These are phyloP conservation scores for Phoebastria nigripes DNA, from an alignment of 2,797 vertebrate species.

Conservation along the genomic window DNA sequence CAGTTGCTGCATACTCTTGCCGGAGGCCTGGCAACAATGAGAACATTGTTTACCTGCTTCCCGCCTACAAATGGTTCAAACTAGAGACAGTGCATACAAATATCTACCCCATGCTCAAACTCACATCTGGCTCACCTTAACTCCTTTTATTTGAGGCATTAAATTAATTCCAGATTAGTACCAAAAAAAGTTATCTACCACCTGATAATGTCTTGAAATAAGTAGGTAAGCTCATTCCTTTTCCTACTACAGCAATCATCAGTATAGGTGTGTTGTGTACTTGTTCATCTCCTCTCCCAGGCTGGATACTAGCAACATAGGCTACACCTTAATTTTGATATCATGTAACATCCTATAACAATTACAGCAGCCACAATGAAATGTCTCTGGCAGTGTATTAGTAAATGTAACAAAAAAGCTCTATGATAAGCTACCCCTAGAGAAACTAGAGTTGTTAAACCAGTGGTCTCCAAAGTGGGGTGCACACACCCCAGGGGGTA, in stretches of 20 bases:
- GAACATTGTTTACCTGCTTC: neutral
- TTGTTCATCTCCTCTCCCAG: neutral
- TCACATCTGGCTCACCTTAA: neutral
- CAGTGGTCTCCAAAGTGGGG: neutral
- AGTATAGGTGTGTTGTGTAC: neutral
- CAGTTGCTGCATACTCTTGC: conserved; percentile 93
- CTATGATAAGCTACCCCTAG: neutral
- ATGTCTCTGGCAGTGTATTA: neutral
- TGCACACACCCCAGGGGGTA: rapidly evolving
- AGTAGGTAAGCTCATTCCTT: neutral
- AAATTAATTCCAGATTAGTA: neutral
- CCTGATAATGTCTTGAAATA: neutral
- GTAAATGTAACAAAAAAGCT: neutral
- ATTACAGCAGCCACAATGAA: neutral
- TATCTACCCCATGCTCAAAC: neutral
- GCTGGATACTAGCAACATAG: neutral
- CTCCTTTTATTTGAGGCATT: neutral
- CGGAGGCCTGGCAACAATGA: conserved; percentile 83
- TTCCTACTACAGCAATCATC: neutral
- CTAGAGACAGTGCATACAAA: neutral
- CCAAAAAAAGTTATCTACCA: neutral
- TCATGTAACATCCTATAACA: neutral
- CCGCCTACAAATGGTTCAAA: neutral
- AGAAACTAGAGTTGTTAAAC: neutral
- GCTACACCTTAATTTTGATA: neutral